Evolutionary conservation across 1,140 invertebrate genomes (phyloP).

Genomic region (Cydia fagiglandana): DNA sequence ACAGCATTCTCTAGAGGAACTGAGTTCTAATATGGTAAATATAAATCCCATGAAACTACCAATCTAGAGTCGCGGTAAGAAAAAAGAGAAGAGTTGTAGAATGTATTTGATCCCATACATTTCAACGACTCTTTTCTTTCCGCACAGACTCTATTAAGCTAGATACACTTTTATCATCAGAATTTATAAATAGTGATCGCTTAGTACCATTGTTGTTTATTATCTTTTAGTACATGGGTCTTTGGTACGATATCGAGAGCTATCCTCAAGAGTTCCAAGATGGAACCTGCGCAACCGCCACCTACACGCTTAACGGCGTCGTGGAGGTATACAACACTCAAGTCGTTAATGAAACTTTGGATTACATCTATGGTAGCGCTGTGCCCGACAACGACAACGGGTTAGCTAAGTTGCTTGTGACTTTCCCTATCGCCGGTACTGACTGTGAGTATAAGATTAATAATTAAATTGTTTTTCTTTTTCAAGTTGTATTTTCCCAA

Average conservation of each 20-base stretch:
- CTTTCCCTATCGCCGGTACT: conserved; percentile 56
- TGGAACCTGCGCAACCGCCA: conserved; percentile 55
- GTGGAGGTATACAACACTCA: conserved; percentile 58
- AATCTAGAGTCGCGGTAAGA: no score
- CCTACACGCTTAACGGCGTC: conserved; percentile 40
- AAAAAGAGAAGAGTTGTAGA: no score
- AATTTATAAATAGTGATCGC: no score
- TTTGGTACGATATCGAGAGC: conserved; percentile 63
- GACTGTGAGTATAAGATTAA: conserved; percentile 45
- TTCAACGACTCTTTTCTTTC: no score
- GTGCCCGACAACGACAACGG: conserved; percentile 42
- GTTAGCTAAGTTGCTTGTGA: conserved; percentile 55
- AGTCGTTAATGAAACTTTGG: conserved; percentile 52
- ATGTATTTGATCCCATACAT: no score
- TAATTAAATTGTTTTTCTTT: no score
- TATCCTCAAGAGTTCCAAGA: conserved; percentile 56
- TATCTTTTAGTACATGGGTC: conserved; percentile 57
- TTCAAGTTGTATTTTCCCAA: no score
- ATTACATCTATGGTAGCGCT: conserved; percentile 48
- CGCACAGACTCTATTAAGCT: no score
- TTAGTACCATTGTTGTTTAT: background rate
- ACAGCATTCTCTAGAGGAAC: no score
- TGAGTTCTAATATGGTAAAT: no score
- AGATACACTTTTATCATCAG: no score
- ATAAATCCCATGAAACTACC: no score